Base-by-base conservation (phyloP, 2,113 vertebrate genomes). In the Hemicordylus capensis region DNA sequence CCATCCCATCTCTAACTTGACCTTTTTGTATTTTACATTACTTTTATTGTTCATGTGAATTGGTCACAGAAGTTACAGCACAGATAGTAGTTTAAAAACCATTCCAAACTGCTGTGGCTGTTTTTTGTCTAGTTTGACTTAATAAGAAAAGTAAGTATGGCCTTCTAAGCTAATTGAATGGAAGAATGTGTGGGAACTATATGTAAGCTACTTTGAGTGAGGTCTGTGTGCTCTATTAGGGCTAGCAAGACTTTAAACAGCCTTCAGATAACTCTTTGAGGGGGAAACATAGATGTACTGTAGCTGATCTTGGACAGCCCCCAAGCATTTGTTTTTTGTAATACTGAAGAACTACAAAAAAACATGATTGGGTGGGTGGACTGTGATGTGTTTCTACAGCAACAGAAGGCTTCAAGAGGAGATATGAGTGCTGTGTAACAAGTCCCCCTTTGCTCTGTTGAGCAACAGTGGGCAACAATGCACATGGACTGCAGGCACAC, bases 31-130 rank as follows among this genome's bases (percentile, higher is more conserved):
- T 70, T 56, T 67, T 3, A 37, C 24, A 4, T 7, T 69, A 4
- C 54, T 91, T 87, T 89, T 90, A 86, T 78, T 76, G 5, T 48
- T 84, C 76, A 5, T 12, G 8, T 37, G 66, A 44, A 64, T 84
- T 80, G 14, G 51, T 76, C 76, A 72, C 75, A 69, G 28, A 75
- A 0, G 0, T 46, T 46, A n/a, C 73, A 84, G n/a, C 63, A 42
- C 88, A 54, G 42, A 72, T 9, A 58, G 69, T 63, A 3, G 20
- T 34, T n/a, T 79, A 79, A 75, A 72, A 83, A 78, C n/a, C 56
- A 73, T 87, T 92, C 80, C 85, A 88, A 75, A 15, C 78, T 63
- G 78, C 14, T 9, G 3, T 75, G 48, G 66, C 34, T 54, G 44
- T 3, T 39, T 15, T n/a, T 42, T 70, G 34, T n/a, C n/a, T 46